Evolutionary conservation across 2,113 vertebrate genomes (phyloP).

Genomic region (Phalacrocorax aristotelis): DNA sequence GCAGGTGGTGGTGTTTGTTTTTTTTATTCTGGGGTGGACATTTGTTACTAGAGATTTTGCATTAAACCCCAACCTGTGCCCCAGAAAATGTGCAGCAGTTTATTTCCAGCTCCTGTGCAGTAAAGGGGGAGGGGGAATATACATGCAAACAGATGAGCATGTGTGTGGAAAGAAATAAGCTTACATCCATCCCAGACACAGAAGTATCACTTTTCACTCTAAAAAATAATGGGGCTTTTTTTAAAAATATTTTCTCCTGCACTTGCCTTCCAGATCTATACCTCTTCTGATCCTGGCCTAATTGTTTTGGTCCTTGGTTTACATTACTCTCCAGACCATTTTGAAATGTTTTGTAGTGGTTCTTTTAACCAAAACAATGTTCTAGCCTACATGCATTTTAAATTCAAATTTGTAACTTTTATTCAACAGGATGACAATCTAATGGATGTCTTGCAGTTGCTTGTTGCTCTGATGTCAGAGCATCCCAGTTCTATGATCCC

Average conservation of each 20-base stretch:
- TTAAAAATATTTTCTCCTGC: neutral
- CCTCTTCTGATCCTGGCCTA: neutral
- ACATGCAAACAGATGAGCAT: neutral
- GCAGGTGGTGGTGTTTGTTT: neutral
- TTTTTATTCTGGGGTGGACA: neutral
- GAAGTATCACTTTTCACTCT: neutral
- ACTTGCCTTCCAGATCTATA: neutral
- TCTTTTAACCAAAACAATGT: neutral
- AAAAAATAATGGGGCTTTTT: neutral
- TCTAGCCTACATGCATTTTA: neutral
- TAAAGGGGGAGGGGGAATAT: neutral
- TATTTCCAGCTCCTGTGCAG: neutral
- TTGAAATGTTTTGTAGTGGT: neutral
- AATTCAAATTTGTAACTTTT: neutral
- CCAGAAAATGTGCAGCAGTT: neutral
- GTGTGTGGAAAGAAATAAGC: neutral
- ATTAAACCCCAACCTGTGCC: neutral
- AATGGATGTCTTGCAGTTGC: constrained; percentile 95
- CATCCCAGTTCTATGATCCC: constrained; percentile 93
- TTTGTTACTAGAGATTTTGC: neutral
- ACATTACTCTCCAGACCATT: neutral
- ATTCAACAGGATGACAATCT: constrained; percentile 93
- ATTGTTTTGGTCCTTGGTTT: neutral
- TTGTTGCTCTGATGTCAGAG: constrained; percentile 97
- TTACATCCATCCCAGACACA: neutral